Conservation (phyloP, 2,888 invertebrate genomes). For the Apotomis betuletana region DNA sequence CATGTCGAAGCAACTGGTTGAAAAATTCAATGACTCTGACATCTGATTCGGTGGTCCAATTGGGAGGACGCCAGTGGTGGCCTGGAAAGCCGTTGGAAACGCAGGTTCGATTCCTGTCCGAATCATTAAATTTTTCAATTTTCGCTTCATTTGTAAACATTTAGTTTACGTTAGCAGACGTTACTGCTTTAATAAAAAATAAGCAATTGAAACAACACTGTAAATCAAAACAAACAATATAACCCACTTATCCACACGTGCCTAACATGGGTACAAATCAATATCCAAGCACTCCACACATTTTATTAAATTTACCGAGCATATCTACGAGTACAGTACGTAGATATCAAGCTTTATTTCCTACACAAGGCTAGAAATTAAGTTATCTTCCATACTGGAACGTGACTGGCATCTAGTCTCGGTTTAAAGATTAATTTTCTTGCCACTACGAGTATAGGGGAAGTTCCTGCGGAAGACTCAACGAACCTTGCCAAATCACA, state of each 20-base stretch:
- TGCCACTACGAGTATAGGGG: slow-evolving; percentile 12
- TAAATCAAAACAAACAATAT: background rate
- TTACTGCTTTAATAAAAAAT: too few species aligned
- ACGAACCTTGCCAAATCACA: slow-evolving; percentile 39
- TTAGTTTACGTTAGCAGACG: too few species aligned
- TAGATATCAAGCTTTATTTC: slow-evolving; percentile 27
- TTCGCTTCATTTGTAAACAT: too few species aligned
- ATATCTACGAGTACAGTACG: background rate
- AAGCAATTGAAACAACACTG: background rate
- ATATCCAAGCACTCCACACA: background rate
- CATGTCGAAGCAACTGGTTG: too few species aligned
- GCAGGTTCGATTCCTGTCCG: too few species aligned
- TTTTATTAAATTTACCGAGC: slow-evolving; percentile 14
- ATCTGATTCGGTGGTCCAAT: too few species aligned
- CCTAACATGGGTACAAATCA: background rate
- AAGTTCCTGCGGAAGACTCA: slow-evolving; percentile 23
- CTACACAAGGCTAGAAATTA: slow-evolving; percentile 21
- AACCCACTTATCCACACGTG: background rate
- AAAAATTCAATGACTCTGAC: too few species aligned
- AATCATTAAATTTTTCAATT: too few species aligned
- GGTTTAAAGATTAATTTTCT: slow-evolving; percentile 31
- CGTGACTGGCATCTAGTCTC: slow-evolving; percentile 23
- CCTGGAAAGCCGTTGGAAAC: too few species aligned
- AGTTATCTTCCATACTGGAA: slow-evolving; percentile 22
- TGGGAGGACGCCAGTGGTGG: too few species aligned